Base-by-base conservation (phyloP, 2,797 vertebrate genomes). In the Gouania willdenowi region DNA sequence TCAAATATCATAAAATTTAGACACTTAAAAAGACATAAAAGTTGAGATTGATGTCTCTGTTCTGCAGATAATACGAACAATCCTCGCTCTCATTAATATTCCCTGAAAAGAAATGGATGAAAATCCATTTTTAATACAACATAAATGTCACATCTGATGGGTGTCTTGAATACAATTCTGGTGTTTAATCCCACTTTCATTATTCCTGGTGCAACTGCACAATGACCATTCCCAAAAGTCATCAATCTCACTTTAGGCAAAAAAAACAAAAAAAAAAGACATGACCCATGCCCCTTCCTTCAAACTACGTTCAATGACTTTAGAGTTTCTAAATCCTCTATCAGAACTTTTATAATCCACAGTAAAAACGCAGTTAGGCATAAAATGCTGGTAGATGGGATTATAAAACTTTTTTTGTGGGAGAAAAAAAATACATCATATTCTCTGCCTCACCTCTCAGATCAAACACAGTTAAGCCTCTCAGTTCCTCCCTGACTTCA, bases 381-480 rank as follows among this genome's bases (percentile, higher is more conserved):
- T 60, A 60, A 53, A 71, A 70, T 43, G 57, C 31, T 31, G 29
- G 26, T 11, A 36, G 57, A 73, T 77, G 57, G 61, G 60, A 61
- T 71, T 65, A 33, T 43, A 58, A 54, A 68, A 66, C 40, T 6
- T 38, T 18, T 18, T 52, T 61, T 22, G 9, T 9, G 42, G 39
- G 25, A n/a, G n/a, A n/a, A n/a, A n/a, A n/a, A 58, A 57, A 67
- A 48, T 41, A 48, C 40, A 41, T 50, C 15, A 5, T 37, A 20
- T 19, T 46, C 32, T 50, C 15, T 36, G 37, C 32, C 16, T 53
- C 24, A 44, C 43, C 39, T 46, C 64, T 61, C 51, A 61, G 54
- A 77, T 79, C 58, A 76, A 77, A 76, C 40, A 67, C 26, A 71
- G 49, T 62, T 46, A 39, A 60, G 35, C 38, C 48, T 74, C 26